A percentile compares a stretch with the other conserved stretches of the same genome.
Evolutionary conservation across 2,113 vertebrate genomes (phyloP).

Genomic region (Ammodytes dubius): DNA sequence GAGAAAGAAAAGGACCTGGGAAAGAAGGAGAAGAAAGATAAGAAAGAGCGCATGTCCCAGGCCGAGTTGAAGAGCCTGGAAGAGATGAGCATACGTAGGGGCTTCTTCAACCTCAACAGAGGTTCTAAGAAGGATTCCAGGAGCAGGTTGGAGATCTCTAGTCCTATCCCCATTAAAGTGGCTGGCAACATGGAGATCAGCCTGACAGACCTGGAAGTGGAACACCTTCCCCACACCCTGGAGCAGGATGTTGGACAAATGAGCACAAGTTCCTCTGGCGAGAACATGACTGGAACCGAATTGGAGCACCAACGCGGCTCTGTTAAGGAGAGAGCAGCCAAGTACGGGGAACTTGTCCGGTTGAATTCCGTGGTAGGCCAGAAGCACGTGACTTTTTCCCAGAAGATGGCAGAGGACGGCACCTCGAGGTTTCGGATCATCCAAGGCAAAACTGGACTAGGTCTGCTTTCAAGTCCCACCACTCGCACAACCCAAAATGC

Average conservation of each 20-base stretch:
- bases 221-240: slow-evolving; percentile 81
- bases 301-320: slow-evolving; percentile 84
- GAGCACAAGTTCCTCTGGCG: slow-evolving; percentile 86
- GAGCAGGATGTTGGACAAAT: slow-evolving; percentile 86
- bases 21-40: slow-evolving; percentile 95
- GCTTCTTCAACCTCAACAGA: slow-evolving; percentile 94
- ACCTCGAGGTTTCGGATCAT: slow-evolving; percentile 83
- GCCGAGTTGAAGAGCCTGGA: slow-evolving; percentile 95
- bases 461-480: slow-evolving; percentile 84
- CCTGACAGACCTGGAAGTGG: slow-evolving; percentile 87
- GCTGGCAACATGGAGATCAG: slow-evolving; percentile 90
- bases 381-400: slow-evolving; percentile 89
- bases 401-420: slow-evolving; percentile 87
- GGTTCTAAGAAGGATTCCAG: slow-evolving; percentile 91
- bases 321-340: slow-evolving; percentile 91
- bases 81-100: slow-evolving; percentile 94
- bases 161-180: slow-evolving; percentile 95
- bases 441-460: slow-evolving; percentile 84
- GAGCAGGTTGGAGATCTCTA: slow-evolving; percentile 93
- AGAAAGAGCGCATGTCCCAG: slow-evolving; percentile 95
- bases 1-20: slow-evolving; percentile 88
- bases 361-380: slow-evolving; percentile 86
- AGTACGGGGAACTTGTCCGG: slow-evolving; percentile 90
- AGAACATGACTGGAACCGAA: slow-evolving; percentile 80
- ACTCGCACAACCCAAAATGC: slow-evolving; percentile 59